Evolutionary conservation across 2,888 invertebrate species (phyloP), one percentile per base, ranked within the genome.

Genomic region (Hypselothyrea guttata): DNA sequence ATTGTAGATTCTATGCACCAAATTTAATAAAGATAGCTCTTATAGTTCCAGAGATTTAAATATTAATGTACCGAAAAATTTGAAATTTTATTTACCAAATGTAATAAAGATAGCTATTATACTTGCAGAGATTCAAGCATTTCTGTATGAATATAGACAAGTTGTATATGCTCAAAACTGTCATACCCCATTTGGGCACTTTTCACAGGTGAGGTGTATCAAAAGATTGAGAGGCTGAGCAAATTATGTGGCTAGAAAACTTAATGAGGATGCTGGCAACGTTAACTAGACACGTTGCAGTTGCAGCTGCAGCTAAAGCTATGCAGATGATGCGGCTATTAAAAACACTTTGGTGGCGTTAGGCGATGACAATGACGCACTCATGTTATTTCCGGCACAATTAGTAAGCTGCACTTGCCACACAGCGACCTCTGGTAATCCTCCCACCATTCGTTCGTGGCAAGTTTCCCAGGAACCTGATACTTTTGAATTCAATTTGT

Each of bases 401-500:
- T 86, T 86, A 86, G 76, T 42, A 31, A 33, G 31, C 37, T 13
- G 4, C n/a, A 47, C 47, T 44, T 52, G 51, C 38, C n/a, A 12
- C 16, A 28, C 18, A 37, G 2, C 37, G 13, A 4, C 11, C 33
- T 8, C 7, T 33, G 12, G 28, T 18, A 28, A 2, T 5, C n/a
- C 9, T n/a, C 9, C 15, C 9, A 4, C 42, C 30, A 18, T 18
- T 16, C 31, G 27, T 12, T 41, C 7, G 12, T 18, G 7, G 33
- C 33, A 12, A 40, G 35, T 55, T 76, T 82, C 77, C 79, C 83
- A 77, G 72, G 75, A 82, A 89, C 85, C 86, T 86, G 89, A 89
- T 89, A 88, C 82, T 84, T 22, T 82, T 78, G 81, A 87, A 87
- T 85, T 86, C 59, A 83, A 87, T 87, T 86, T 86, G 71, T 28